Base-by-base conservation (phyloP, 2,888 invertebrate genomes). In the Apodemia zela region DNA sequence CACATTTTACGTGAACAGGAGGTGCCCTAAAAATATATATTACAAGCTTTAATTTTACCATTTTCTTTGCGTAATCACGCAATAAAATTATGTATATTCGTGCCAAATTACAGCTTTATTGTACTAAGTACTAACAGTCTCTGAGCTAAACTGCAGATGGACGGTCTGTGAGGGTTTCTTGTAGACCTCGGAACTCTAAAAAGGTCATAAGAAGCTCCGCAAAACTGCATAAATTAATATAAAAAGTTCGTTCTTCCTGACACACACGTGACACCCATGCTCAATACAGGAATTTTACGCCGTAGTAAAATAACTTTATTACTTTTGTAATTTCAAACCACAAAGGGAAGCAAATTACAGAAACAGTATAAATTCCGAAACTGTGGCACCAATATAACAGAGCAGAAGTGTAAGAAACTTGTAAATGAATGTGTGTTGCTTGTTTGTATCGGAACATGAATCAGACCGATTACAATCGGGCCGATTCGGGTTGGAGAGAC, bases 401-500 rank as follows among this genome's bases (percentile, higher is more conserved):
- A 18, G 49, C 18, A 49, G 3, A 4, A 21, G 51, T 18, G 13
- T 10, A 13, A 21, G 18, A 11, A 18, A 54, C 51, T 54, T 18
- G 8, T 21, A 11, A 21, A 54, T 10, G 15, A 49, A 21, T 11
- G 45, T 60, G 62, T 63, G 62, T 62, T 62, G 45, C 63, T 62
- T 61, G 58, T 63, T 63, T 64, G 49, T 61, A 63, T 29, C 62
- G 49, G 45, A 51, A 60, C 60, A 60, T 51, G 59, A 68, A 63
- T 66, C 67, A 59, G 64, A 64, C 67, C 45, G 62, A 63, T 61
- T 59, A 66, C 70, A 70, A 67, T 68, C 66, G 68, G 63, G 64
- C 67, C 63, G 64, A 68, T 67, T 71, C 67, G 64, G 62, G 64
- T 69, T 67, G 61, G 66, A 65, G 65, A 66, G 70, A 67, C 67